Evolutionary conservation across 2,888 invertebrate genomes (phyloP), one percentile per base, ranked within the genome.

Genomic region (Danaus chrysippus): DNA sequence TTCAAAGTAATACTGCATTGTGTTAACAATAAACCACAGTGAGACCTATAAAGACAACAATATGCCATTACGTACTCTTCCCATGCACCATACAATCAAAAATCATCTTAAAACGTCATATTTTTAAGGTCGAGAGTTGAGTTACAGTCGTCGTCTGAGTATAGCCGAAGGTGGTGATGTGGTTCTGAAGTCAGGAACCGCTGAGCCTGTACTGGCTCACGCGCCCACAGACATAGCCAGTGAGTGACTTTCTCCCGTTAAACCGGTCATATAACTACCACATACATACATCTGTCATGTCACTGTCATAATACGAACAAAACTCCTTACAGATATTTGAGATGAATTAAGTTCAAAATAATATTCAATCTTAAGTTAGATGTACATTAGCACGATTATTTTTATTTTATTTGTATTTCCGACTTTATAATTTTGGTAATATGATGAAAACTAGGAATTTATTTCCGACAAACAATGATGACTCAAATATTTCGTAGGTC

Each of bases 41-140:
- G 53, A 61, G 53, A 55, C 55, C 19, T 19, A 19, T 23, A 13
- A 43, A 41, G 42, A 54, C 53, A 60, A 17, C 54, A 44, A 13
- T 49, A 49, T 9, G 12, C 49, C 6, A 17, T 49, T 42, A 41
- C n/a, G 19, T 19, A 44, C 15, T 19, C 6, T 42, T 43, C 43
- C 42, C 3, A 5, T 15, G 15, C 11, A 23, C 2, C 42, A 53
- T 19, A 41, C 15, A 41, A 17, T 17, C 15, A 59, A 23, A 13
- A 19, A n/a, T 42, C 13, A 8, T 49, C 23, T 11, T 58, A 15
- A 46, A 34, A 1, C 19, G 43, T 44, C n/a, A 19, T 10, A 52
- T 42, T 88, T 93, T 49, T 77, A 93, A 74, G 94, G 94, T 68
- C 92, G 93, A 46, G 92, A 90, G 65, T 72, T 91, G 42, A 90